phyloP scores from a whole-genome alignment of 2,888 invertebrate genomes.

The Priapulus caudatus region DNA sequence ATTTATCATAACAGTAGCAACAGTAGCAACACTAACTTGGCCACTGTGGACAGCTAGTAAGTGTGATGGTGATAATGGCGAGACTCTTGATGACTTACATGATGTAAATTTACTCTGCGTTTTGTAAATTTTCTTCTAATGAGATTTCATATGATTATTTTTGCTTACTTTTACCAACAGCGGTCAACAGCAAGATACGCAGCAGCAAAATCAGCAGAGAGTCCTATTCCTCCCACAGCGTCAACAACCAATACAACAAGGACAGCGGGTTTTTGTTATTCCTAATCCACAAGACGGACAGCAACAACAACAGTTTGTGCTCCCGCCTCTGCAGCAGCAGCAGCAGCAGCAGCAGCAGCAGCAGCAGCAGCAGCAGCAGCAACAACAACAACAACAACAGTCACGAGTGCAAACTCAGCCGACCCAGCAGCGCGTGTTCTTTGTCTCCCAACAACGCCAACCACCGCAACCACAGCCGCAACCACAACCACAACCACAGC shows the following conservation, averaged over 20 bases:
- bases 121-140: too few species aligned
- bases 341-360: neutral
- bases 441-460: neutral
- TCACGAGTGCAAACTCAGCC: neutral
- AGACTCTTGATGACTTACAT: too few species aligned
- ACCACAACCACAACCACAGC: neutral
- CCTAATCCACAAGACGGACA: neutral
- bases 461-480: neutral
- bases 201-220: too few species aligned
- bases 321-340: neutral
- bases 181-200: too few species aligned
- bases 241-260: neutral
- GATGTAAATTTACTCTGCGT: too few species aligned
- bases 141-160: too few species aligned
- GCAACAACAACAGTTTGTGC: constrained; percentile 1
- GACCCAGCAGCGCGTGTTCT: too few species aligned
- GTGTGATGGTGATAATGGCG: too few species aligned
- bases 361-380: constrained; percentile 1
- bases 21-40: too few species aligned
- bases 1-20: too few species aligned
- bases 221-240: neutral
- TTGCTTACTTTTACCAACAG: too few species aligned
- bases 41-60: too few species aligned
- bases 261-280: neutral
- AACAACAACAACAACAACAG: constrained; percentile 3